These are phyloP conservation scores for Hiodon tergisus DNA, from an alignment of 2,113 vertebrate genomes.

Conservation along the genomic window DNA sequence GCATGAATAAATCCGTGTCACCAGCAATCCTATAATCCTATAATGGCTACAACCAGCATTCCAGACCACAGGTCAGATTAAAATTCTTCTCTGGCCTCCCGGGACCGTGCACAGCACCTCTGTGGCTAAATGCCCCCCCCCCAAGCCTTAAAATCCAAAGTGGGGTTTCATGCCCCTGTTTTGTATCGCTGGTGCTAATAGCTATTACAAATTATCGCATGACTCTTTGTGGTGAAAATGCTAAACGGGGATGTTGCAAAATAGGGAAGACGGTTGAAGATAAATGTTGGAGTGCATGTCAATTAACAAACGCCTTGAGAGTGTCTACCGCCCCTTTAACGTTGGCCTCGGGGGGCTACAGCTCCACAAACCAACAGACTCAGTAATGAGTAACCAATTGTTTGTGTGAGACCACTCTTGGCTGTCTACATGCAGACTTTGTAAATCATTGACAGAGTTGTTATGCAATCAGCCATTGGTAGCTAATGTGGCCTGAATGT, in stretches of 20 bases:
- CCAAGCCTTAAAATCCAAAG: too few species aligned
- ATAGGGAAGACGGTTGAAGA: too few species aligned
- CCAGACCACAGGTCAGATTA: not conserved
- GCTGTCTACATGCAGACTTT: slow-evolving; percentile 39
- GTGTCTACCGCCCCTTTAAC: slow-evolving; percentile 21
- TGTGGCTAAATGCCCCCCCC: not conserved
- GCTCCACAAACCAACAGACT: slow-evolving; percentile 27
- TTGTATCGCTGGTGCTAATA: too few species aligned
- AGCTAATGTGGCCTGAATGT: slow-evolving; percentile 53
- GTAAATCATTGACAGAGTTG: slow-evolving; percentile 63
- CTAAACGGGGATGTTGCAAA: too few species aligned
- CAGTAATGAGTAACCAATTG: slow-evolving; percentile 60
- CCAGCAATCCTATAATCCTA: not conserved
- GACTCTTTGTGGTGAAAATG: too few species aligned
- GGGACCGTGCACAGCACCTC: not conserved
- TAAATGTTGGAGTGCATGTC: too few species aligned
- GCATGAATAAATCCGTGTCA: slow-evolving; percentile 6
- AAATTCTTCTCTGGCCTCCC: slow-evolving; percentile 4
- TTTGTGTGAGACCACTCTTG: slow-evolving; percentile 39
- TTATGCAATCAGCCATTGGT: slow-evolving; percentile 46
- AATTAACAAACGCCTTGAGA: not conserved
- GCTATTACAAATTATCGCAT: too few species aligned
- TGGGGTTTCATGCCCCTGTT: too few species aligned
- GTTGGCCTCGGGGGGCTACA: not conserved
- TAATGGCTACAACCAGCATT: not conserved